Evolutionary conservation across 1,140 invertebrate species (phyloP).

Genomic region (Drosophila sp.): DNA sequence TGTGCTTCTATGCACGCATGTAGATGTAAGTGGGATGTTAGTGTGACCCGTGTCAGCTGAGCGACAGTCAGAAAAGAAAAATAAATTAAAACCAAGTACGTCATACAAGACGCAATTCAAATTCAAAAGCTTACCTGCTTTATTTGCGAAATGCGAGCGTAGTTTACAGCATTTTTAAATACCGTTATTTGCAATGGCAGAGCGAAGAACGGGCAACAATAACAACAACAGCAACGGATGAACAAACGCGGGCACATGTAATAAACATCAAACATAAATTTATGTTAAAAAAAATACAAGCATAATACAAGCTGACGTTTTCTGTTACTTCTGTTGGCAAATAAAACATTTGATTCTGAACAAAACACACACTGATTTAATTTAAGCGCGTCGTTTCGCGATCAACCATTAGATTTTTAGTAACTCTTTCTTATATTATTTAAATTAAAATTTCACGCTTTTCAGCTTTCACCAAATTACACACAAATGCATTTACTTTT

Average conservation of each 20-base stretch:
- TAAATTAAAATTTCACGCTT: conserved; percentile 23
- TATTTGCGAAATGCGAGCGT: conserved; percentile 20
- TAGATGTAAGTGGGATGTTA: conserved; percentile 8
- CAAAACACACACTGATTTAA: conserved; percentile 13
- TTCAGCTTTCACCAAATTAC: conserved; percentile 69
- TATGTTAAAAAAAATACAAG: conserved; percentile 21
- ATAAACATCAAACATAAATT: conserved; percentile 41
- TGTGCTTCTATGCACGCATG: conserved; percentile 9
- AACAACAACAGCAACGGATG: neutral
- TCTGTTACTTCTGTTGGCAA: conserved; percentile 8
- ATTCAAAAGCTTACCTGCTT: conserved; percentile 41
- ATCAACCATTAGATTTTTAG: neutral
- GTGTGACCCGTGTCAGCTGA: conserved; percentile 50
- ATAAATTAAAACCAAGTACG: conserved; percentile 16
- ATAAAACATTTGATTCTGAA: conserved; percentile 13
- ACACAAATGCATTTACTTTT: conserved; percentile 49
- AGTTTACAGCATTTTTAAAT: conserved; percentile 26
- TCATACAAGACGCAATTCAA: conserved; percentile 16
- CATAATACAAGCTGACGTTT: conserved; percentile 13
- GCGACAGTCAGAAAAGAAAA: conserved; percentile 12
- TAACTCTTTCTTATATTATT: conserved; percentile 17
- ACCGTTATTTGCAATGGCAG: conserved; percentile 32
- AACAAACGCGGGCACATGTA: conserved; percentile 36
- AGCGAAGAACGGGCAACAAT: neutral
- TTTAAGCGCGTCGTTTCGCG: conserved; percentile 17